Conservation (phyloP, 2,797 vertebrate species). For the Coluber constrictor region DNA sequence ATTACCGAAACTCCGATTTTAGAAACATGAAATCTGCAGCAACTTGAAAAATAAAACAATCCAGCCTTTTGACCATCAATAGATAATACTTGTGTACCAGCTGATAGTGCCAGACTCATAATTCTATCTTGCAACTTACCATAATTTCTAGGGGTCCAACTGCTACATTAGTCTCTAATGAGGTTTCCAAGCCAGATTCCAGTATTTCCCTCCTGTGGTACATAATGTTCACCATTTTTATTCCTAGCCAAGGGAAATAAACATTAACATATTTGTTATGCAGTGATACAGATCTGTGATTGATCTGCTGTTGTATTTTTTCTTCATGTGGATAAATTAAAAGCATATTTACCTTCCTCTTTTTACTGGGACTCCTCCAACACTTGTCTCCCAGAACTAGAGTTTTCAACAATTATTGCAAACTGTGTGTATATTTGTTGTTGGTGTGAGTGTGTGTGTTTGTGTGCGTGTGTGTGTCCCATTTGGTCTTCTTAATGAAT, state of each 20-base stretch:
- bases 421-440: background rate
- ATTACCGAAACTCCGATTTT: accelerated
- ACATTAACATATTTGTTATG: slow-evolving; percentile 35
- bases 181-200: slow-evolving; percentile 37
- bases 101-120: background rate
- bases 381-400: background rate
- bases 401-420: background rate
- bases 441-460: background rate
- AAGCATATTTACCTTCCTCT: background rate
- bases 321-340: slow-evolving; percentile 5
- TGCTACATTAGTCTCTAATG: slow-evolving; percentile 39
- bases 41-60: accelerated
- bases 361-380: background rate
- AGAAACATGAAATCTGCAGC: background rate
- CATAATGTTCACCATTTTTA: slow-evolving; percentile 39
- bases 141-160: background rate
- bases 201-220: slow-evolving; percentile 35
- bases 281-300: slow-evolving; percentile 7
- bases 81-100: slow-evolving; percentile 19
- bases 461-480: background rate
- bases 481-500: background rate
- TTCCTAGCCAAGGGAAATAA: slow-evolving; percentile 24
- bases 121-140: accelerated
- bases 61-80: background rate
- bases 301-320: slow-evolving; percentile 1